phyloP scores from a whole-genome alignment of 1,140 invertebrate species.

The Mylabris phalerata region DNA sequence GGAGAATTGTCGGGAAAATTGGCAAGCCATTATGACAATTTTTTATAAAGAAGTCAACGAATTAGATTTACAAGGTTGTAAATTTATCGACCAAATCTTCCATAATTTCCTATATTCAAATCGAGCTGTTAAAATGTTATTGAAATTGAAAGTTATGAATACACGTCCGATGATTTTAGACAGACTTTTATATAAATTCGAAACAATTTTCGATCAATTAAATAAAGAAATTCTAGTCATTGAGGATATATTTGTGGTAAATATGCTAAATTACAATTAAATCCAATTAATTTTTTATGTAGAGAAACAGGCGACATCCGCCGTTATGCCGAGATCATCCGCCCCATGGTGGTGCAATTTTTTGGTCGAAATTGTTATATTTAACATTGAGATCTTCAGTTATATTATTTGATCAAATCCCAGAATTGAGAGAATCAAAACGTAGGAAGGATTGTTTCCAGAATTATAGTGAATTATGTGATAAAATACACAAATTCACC shows the following conservation, averaged over 20 bases:
- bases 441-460: constrained; percentile 65
- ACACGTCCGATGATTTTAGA: constrained; percentile 64
- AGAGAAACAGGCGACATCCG: constrained; percentile 64
- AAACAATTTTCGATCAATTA: constrained; percentile 78
- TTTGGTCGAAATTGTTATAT: constrained; percentile 73
- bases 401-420: constrained; percentile 64
- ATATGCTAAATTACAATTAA: constrained; percentile 4
- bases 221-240: constrained; percentile 68
- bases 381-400: constrained; percentile 70
- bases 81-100: constrained; percentile 82
- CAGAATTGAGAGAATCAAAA: constrained; percentile 68
- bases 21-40: constrained; percentile 69
- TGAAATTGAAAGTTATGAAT: constrained; percentile 72
- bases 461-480: constrained; percentile 66
- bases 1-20: constrained; percentile 68
- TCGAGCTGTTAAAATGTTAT: constrained; percentile 67
- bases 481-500: constrained; percentile 71
- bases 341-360: constrained; percentile 70
- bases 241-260: constrained; percentile 59
- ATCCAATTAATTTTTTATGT: constrained; percentile 31
- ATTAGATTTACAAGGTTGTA: constrained; percentile 74
- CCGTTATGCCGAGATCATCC: constrained; percentile 71
- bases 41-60: constrained; percentile 66
- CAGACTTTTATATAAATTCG: constrained; percentile 72
- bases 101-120: constrained; percentile 66